phyloP scores from a whole-genome alignment of 53 echinoderm and acorn worm species.

The Hippasteria phrygiana region DNA sequence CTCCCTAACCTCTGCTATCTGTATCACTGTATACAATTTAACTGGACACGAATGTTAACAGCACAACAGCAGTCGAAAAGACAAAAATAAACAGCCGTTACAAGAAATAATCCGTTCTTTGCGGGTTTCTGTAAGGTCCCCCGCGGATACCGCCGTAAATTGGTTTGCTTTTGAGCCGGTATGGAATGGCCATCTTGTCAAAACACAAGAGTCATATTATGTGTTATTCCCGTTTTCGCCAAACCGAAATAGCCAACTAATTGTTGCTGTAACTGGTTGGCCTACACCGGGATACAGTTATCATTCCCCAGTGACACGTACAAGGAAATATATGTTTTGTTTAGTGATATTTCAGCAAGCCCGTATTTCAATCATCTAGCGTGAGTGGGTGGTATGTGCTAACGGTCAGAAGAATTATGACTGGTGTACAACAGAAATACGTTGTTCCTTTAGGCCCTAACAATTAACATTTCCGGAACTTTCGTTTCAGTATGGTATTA shows the following conservation, averaged over 20 bases:
- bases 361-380: too few relatives aligned
- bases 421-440: neutral
- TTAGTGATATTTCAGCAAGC: neutral
- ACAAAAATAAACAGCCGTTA: neutral
- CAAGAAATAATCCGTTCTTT: neutral
- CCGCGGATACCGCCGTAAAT: neutral
- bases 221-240: neutral
- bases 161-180: neutral
- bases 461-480: neutral
- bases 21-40: neutral
- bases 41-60: neutral
- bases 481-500: neutral
- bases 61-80: neutral
- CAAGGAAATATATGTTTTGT: neutral
- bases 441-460: neutral
- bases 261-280: neutral
- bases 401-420: conserved; percentile 1
- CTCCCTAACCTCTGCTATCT: neutral
- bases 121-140: neutral
- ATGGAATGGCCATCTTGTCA: neutral
- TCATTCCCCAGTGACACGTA: neutral
- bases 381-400: neutral
- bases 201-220: neutral
- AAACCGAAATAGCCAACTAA: neutral
- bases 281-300: neutral